Conservation (phyloP, 2,113 vertebrate species). For the Globicephala melas region DNA sequence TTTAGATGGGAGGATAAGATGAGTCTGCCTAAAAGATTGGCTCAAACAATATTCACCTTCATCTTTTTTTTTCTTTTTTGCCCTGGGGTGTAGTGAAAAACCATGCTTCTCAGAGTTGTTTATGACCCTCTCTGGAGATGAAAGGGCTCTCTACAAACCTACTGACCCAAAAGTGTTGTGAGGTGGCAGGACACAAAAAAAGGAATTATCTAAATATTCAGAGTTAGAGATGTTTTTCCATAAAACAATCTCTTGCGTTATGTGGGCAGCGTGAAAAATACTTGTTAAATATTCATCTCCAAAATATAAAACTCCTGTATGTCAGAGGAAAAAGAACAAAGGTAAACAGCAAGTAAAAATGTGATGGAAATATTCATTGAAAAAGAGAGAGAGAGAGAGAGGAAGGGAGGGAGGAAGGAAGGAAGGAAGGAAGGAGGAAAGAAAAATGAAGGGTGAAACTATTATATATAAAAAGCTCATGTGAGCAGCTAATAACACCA, state of each 20-base stretch:
- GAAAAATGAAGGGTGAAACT: not conserved
- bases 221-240: not conserved
- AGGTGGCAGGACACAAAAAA: not conserved
- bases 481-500: not conserved
- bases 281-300: not conserved
- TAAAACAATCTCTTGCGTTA: not conserved
- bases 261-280: not conserved
- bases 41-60: not conserved
- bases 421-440: not conserved
- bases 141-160: constrained; percentile 1
- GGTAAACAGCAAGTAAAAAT: not conserved
- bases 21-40: not conserved
- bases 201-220: not conserved
- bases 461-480: not conserved
- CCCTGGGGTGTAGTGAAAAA: not conserved
- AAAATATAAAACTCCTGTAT: not conserved
- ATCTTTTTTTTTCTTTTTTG: not conserved
- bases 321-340: not conserved
- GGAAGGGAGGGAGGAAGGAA: not conserved
- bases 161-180: not conserved
- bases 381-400: not conserved
- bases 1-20: not conserved
- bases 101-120: not conserved
- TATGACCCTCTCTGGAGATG: not conserved
- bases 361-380: not conserved